Evolutionary conservation across 92 coral and sea anemone species (phyloP).

Genomic region (Meandrina meandrites): DNA sequence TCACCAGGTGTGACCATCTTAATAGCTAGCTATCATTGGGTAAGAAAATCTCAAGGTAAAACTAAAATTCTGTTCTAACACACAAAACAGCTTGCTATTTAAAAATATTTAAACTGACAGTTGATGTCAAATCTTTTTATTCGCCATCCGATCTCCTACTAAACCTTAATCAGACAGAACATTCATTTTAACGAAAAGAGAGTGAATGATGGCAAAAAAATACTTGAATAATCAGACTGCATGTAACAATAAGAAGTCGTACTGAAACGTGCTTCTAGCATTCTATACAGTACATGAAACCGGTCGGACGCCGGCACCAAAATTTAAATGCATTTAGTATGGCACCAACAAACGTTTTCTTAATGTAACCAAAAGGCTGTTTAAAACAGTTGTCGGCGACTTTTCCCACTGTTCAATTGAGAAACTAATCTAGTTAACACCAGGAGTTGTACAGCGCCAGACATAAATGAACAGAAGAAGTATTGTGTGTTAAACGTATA

Average conservation of each 20-base stretch:
- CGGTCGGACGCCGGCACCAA: not conserved
- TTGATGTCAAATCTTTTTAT: not conserved
- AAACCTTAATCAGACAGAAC: not conserved
- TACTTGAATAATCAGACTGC: not conserved
- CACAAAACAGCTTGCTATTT: not conserved
- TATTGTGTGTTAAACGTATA: not conserved
- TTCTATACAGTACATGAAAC: not conserved
- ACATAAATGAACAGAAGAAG: not conserved
- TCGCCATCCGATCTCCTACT: not conserved
- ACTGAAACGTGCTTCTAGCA: not conserved
- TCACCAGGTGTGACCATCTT: not conserved
- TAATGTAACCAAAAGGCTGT: not conserved
- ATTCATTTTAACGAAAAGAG: not conserved
- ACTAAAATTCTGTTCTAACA: not conserved
- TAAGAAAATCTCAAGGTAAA: not conserved
- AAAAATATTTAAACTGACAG: not conserved
- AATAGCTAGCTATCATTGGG: not conserved
- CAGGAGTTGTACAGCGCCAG: constrained; percentile 16
- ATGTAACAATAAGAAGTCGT: not conserved
- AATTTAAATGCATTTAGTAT: not conserved
- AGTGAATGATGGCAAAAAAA: not conserved
- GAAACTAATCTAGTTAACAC: constrained; percentile 56
- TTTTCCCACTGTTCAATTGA: constrained; percentile 37
- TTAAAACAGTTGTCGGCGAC: not conserved
- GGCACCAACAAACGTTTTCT: not conserved